phyloP scores from a whole-genome alignment of 2,113 vertebrate genomes.

The Archocentrus centrarchus region DNA sequence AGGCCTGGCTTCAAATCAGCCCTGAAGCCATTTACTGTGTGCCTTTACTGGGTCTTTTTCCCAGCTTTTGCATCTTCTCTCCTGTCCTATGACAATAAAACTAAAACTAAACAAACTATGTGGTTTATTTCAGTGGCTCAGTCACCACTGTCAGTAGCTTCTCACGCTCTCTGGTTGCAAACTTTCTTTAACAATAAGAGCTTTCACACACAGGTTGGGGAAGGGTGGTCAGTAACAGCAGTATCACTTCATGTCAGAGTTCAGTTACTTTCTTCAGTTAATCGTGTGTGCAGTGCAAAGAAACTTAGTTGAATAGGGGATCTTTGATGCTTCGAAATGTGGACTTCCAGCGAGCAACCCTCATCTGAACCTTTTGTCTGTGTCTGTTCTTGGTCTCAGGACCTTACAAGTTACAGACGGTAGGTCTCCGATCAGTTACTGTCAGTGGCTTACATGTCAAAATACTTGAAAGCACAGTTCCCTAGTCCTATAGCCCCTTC shows the following conservation, averaged over 20 bases:
- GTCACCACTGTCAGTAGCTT: no score
- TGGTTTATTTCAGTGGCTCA: no score
- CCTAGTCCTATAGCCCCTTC: not conserved
- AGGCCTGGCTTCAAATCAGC: no score
- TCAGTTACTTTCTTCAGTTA: no score
- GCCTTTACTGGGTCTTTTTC: not conserved
- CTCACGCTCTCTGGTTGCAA: no score
- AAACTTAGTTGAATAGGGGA: not conserved
- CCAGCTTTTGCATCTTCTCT: not conserved
- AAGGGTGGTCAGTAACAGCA: no score
- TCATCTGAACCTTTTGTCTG: not conserved
- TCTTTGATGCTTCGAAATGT: not conserved
- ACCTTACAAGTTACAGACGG: not conserved
- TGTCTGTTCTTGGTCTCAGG: not conserved
- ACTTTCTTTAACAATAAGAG: no score
- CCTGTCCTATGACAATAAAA: not conserved
- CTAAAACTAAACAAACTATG: no score
- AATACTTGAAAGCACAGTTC: not conserved
- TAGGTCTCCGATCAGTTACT: not conserved
- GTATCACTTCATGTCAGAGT: no score
- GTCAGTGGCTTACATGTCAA: not conserved
- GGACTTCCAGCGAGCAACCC: not conserved
- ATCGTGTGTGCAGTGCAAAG: not conserved
- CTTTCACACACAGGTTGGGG: no score
- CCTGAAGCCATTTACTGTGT: no score